phyloP scores from a whole-genome alignment of 1,140 invertebrate genomes.

The Condylostylus longicornis region DNA sequence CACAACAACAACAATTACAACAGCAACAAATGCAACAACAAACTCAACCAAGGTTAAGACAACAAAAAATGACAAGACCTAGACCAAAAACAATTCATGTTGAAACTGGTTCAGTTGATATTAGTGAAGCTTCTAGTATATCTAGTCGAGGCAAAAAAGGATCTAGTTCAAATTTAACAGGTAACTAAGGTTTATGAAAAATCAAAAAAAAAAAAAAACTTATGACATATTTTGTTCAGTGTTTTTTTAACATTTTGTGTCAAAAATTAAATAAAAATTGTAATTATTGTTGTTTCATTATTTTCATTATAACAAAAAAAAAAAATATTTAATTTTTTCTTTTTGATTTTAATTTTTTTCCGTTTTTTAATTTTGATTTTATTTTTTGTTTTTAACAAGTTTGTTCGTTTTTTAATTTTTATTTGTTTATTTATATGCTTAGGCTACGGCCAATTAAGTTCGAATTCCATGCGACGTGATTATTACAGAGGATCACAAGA shows the following conservation, averaged over 20 bases:
- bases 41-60: constrained; percentile 42
- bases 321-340: constrained; percentile 1
- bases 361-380: constrained; percentile 3
- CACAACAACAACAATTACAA: constrained; percentile 4
- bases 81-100: constrained; percentile 78
- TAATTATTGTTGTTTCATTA: too few species aligned
- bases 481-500: constrained; percentile 77
- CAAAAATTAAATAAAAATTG: too few species aligned
- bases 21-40: constrained; percentile 18
- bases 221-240: too few species aligned
- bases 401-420: constrained; percentile 10
- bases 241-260: too few species aligned
- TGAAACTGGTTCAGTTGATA: constrained; percentile 56
- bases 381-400: constrained; percentile 9
- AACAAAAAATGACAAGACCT: constrained; percentile 43
- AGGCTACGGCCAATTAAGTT: constrained; percentile 32
- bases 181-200: constrained; percentile 42
- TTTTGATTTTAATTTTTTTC: neutral
- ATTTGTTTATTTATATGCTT: constrained; percentile 14
- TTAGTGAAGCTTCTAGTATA: constrained; percentile 57
- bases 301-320: neutral
- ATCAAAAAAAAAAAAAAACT: too few species aligned
- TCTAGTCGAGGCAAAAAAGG: constrained; percentile 62
- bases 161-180: constrained; percentile 64
- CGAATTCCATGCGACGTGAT: constrained; percentile 62